Conservation (phyloP, 2,113 vertebrate genomes). For the Cheilinus undulatus region DNA sequence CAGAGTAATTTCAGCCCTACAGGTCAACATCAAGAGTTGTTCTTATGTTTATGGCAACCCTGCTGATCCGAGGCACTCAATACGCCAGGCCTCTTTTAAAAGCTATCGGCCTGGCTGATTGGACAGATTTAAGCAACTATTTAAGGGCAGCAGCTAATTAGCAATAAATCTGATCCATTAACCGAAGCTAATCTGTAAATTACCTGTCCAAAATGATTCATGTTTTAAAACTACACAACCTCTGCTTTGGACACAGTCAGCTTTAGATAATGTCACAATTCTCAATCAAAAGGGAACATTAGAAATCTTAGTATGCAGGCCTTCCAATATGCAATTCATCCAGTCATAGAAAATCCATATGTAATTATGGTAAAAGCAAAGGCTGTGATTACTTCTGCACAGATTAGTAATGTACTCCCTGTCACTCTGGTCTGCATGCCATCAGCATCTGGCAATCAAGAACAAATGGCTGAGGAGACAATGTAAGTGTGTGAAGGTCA, state of each 20-base stretch:
- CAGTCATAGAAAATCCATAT: slow-evolving; percentile 73
- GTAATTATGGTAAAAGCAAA: slow-evolving; percentile 70
- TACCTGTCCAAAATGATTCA: slow-evolving; percentile 60
- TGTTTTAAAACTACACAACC: slow-evolving; percentile 25
- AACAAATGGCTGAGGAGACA: slow-evolving; percentile 17
- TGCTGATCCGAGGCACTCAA: slow-evolving; percentile 38
- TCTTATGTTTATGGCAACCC: slow-evolving; percentile 24
- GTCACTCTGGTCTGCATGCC: slow-evolving; percentile 19
- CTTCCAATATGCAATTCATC: slow-evolving; percentile 40
- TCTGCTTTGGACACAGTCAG: slow-evolving; percentile 1
- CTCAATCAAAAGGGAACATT: slow-evolving; percentile 32
- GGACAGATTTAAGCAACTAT: slow-evolving; percentile 65
- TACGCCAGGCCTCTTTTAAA: slow-evolving; percentile 43
- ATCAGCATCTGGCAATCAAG: slow-evolving; percentile 26
- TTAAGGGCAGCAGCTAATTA: slow-evolving; percentile 67
- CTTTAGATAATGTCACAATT: slow-evolving; percentile 45
- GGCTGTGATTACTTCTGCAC: slow-evolving; percentile 41
- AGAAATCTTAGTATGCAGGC: slow-evolving; percentile 19
- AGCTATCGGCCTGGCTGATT: slow-evolving; percentile 46
- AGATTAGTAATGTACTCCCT: slow-evolving; percentile 36
- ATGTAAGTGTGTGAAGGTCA: neutral
- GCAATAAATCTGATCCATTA: slow-evolving; percentile 66
- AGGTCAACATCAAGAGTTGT: slow-evolving; percentile 25
- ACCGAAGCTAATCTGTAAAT: slow-evolving; percentile 65
- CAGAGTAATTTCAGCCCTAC: slow-evolving; percentile 51